These are phyloP conservation scores for Anoplopoma fimbria DNA, from an alignment of 2,113 vertebrate genomes.

Conservation along the genomic window DNA sequence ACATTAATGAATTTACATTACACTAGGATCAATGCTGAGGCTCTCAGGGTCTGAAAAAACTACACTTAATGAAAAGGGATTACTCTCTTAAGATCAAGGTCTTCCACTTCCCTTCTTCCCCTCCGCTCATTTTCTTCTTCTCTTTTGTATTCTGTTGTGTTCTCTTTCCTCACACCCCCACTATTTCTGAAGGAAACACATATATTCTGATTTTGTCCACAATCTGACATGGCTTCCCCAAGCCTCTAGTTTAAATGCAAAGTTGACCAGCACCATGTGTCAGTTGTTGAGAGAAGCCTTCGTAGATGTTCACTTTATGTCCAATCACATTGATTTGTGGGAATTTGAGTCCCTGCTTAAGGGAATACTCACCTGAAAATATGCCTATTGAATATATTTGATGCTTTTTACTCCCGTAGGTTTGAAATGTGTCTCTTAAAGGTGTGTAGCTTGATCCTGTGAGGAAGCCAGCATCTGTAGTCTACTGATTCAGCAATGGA, in stretches of 20 bases:
- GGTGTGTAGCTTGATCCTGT: background rate
- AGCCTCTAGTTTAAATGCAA: slow-evolving; percentile 11
- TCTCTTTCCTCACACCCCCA: background rate
- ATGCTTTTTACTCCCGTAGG: background rate
- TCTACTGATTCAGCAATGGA: background rate
- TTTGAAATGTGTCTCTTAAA: background rate
- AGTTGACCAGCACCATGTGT: background rate
- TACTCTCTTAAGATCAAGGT: slow-evolving; percentile 81
- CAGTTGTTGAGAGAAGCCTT: background rate
- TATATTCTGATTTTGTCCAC: slow-evolving; percentile 12
- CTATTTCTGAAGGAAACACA: slow-evolving; percentile 23
- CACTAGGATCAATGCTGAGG: slow-evolving; percentile 78
- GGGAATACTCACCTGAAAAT: background rate
- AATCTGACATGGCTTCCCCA: slow-evolving; percentile 16
- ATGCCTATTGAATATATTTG: background rate
- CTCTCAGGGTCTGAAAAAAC: slow-evolving; percentile 74
- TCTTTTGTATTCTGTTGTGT: slow-evolving; percentile 45
- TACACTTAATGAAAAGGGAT: slow-evolving; percentile 82
- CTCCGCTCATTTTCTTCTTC: slow-evolving; percentile 29
- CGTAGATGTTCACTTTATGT: background rate
- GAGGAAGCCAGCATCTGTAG: background rate
- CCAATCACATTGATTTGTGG: background rate
- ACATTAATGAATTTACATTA: slow-evolving; percentile 83
- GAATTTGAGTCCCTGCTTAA: background rate
- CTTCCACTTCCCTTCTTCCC: slow-evolving; percentile 45